Conservation (phyloP, 2,888 invertebrate genomes). For the Andrena praecox region DNA sequence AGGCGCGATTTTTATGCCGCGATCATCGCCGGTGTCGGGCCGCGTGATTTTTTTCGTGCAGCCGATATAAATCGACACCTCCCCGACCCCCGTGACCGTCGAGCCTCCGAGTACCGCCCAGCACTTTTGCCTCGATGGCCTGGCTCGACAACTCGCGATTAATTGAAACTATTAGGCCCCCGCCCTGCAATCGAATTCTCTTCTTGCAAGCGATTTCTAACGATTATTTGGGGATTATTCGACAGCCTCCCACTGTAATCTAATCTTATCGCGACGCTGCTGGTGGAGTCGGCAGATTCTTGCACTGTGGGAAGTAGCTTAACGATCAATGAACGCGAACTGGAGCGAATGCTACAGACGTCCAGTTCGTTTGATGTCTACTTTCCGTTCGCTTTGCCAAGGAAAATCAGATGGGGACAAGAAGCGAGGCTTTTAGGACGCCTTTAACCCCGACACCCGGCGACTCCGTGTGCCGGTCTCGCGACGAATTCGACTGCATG, state of each 20-base stretch:
- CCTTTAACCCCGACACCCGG: neutral
- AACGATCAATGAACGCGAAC: neutral
- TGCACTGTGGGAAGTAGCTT: neutral
- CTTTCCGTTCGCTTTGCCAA: neutral
- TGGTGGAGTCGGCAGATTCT: too few relatives aligned
- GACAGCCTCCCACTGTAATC: too few relatives aligned
- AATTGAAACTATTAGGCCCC: neutral
- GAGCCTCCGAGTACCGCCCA: neutral
- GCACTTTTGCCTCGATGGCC: neutral
- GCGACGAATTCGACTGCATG: neutral
- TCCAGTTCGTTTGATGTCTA: neutral
- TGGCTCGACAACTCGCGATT: neutral
- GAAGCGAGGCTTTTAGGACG: neutral
- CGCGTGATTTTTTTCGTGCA: conserved; percentile 35
- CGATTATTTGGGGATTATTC: neutral
- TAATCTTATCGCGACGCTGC: too few relatives aligned
- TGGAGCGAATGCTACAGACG: neutral
- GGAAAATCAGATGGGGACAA: neutral
- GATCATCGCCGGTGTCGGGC: conserved; percentile 38
- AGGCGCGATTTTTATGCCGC: conserved; percentile 34
- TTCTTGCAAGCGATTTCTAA: neutral
- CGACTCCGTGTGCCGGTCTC: neutral
- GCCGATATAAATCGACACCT: conserved; percentile 39
- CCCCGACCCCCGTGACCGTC: neutral
- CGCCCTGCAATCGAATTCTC: neutral